These are phyloP conservation scores for Enteromius unitaeniatus DNA, from an alignment of 2,797 vertebrate species.

Conservation along the genomic window DNA sequence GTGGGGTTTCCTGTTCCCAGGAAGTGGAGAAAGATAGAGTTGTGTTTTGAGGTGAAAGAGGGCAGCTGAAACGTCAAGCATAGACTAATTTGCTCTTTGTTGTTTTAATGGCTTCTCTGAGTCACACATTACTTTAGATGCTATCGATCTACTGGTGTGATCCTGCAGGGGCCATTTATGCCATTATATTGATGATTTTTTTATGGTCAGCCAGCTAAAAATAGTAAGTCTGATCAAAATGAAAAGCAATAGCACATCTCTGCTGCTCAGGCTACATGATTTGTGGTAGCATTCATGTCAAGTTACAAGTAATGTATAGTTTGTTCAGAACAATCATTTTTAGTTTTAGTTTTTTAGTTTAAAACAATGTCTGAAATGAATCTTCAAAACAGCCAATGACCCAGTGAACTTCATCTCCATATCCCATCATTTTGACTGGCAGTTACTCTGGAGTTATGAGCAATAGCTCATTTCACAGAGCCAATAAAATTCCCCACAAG, in stretches of 20 bases:
- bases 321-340: background rate
- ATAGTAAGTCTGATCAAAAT: background rate
- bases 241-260: background rate
- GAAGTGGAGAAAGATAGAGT: background rate
- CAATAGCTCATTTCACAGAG: conserved; percentile 3
- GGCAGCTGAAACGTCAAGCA: conserved; percentile 1
- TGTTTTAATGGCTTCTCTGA: conserved; percentile 28
- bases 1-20: conserved; percentile 46
- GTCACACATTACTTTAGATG: conserved; percentile 16
- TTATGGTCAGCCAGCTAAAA: background rate
- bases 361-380: conserved; percentile 4
- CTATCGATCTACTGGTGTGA: background rate
- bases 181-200: background rate
- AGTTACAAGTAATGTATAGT: background rate
- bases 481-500: conserved; percentile 42
- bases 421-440: conserved; percentile 21
- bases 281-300: background rate
- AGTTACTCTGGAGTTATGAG: conserved; percentile 35
- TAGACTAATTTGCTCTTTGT: background rate
- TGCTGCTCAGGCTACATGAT: background rate
- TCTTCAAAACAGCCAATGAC: conserved; percentile 10
- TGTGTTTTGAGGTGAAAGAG: conserved; percentile 33
- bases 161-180: background rate
- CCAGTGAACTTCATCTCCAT: conserved; percentile 3
- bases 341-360: background rate